Evolutionary conservation across 1,140 invertebrate genomes (phyloP).

Genomic region (Rhagoletis zephyria): DNA sequence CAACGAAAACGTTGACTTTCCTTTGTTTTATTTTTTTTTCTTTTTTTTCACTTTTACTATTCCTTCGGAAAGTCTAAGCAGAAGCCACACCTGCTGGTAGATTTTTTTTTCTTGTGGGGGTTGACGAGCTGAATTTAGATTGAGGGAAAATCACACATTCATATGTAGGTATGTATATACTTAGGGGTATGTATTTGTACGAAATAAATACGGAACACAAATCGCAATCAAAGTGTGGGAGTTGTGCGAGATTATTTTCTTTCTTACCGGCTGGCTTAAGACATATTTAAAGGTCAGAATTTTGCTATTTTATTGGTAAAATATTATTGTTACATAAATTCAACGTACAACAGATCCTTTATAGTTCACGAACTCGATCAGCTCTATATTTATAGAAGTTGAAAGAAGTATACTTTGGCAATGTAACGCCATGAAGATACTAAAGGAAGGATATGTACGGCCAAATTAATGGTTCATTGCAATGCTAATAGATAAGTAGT

Average conservation of each 20-base stretch:
- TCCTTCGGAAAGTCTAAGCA: not conserved
- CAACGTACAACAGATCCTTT: too few species aligned
- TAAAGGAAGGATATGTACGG: too few species aligned
- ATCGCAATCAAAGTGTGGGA: not conserved
- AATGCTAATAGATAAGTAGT: too few species aligned
- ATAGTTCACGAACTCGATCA: too few species aligned
- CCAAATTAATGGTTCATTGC: too few species aligned
- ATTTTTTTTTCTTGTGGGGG: not conserved
- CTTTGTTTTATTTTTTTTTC: not conserved
- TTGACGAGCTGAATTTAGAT: not conserved
- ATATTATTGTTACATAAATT: too few species aligned
- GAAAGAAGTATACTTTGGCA: too few species aligned
- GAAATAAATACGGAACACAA: not conserved
- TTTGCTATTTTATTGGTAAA: too few species aligned
- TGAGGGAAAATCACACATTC: not conserved
- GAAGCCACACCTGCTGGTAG: constrained; percentile 22
- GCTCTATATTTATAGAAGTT: too few species aligned
- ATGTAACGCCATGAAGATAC: too few species aligned
- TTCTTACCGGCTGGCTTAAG: not conserved
- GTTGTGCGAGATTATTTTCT: not conserved
- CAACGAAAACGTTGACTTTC: not conserved
- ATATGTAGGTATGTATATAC: not conserved
- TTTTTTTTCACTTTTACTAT: not conserved
- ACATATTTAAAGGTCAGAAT: too few species aligned
- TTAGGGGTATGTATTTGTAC: not conserved